These are phyloP conservation scores for Coreius guichenoti DNA, from an alignment of 2,797 vertebrate genomes.

Conservation along the genomic window DNA sequence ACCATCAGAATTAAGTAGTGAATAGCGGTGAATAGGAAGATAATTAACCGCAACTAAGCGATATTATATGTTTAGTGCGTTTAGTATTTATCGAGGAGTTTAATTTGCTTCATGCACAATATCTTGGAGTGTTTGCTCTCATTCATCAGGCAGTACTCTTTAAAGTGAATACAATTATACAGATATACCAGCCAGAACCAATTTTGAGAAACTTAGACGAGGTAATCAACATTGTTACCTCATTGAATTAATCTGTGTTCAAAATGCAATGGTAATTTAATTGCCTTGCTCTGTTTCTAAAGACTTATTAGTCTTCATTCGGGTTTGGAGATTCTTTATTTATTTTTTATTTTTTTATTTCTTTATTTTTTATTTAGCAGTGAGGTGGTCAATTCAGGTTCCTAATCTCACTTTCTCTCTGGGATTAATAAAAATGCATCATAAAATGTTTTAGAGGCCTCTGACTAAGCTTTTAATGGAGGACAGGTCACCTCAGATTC, in stretches of 20 bases:
- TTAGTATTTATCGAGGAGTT: not conserved
- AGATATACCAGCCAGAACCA: not conserved
- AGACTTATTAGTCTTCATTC: not conserved
- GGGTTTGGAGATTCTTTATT: not conserved
- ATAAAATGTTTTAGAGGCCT: constrained; percentile 43
- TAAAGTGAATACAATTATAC: not conserved
- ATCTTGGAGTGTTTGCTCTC: not conserved
- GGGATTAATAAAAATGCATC: constrained; percentile 43
- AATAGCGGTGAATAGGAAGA: not conserved
- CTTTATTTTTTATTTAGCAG: constrained; percentile 4
- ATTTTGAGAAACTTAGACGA: not conserved
- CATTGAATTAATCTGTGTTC: not conserved
- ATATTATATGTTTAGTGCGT: not conserved
- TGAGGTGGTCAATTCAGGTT: not conserved
- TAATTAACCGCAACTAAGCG: not conserved
- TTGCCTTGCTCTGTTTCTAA: not conserved
- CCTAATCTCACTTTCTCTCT: constrained; percentile 21
- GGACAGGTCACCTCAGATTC: constrained; percentile 42
- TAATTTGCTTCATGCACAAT: not conserved
- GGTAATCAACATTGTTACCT: not conserved
- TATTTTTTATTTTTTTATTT: too few relatives aligned
- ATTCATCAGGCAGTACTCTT: not conserved
- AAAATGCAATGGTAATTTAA: constrained; percentile 1
- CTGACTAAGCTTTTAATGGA: constrained; percentile 40
- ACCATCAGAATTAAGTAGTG: not conserved